These are phyloP conservation scores for Vulpes ferrilata DNA, from an alignment of 2,113 vertebrate genomes.

Conservation along the genomic window DNA sequence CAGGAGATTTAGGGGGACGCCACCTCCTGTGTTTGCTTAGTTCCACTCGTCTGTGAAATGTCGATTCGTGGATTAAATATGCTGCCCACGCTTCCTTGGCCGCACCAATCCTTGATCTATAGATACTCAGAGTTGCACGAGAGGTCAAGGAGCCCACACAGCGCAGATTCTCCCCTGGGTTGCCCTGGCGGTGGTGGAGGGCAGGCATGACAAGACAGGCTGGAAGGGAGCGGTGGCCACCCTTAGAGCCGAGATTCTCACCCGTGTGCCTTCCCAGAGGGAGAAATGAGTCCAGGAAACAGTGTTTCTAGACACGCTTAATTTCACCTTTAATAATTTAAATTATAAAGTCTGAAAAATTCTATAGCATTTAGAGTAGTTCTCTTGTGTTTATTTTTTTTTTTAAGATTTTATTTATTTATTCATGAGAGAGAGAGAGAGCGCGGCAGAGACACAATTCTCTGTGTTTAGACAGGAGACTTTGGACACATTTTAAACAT, in stretches of 20 bases:
- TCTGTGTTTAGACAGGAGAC: neutral
- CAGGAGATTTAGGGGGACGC: neutral
- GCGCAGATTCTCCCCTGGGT: neutral
- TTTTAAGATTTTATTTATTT: too few relatives aligned
- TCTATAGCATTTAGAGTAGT: neutral
- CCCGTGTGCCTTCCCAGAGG: neutral
- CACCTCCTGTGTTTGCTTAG: neutral
- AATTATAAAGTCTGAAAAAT: neutral
- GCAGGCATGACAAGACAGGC: neutral
- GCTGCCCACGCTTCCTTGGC: neutral
- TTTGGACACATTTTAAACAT: neutral
- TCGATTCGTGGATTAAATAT: neutral
- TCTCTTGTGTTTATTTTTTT: neutral
- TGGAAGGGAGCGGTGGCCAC: neutral
- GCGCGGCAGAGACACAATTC: too few relatives aligned
- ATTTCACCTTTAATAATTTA: neutral
- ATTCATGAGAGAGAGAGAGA: too few relatives aligned
- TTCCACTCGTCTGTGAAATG: neutral
- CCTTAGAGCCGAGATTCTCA: neutral
- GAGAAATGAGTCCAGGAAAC: neutral
- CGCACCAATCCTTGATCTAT: neutral
- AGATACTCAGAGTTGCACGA: neutral
- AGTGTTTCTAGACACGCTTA: neutral
- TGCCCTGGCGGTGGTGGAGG: neutral
- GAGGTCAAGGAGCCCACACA: neutral